phyloP scores from a whole-genome alignment of 2,113 vertebrate genomes.

The Pomatostomus ruficeps region DNA sequence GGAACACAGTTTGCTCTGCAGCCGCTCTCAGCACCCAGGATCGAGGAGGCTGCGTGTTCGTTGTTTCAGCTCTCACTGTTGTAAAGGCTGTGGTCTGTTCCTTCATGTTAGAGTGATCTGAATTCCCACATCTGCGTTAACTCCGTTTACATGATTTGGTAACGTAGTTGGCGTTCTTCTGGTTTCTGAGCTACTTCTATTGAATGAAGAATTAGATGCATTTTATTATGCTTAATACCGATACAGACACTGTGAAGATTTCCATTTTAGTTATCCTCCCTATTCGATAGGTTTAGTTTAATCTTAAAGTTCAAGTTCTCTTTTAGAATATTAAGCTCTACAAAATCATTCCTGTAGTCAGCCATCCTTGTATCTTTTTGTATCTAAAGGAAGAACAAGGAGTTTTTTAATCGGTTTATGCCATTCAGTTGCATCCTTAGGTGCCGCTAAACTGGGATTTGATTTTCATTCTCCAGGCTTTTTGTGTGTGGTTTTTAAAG shows the following conservation, averaged over 20 bases:
- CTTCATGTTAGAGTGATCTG: neutral
- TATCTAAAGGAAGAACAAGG: neutral
- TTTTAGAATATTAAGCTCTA: neutral
- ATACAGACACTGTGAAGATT: neutral
- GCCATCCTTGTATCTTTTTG: neutral
- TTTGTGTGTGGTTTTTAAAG: neutral
- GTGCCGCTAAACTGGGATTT: neutral
- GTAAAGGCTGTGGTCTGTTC: neutral
- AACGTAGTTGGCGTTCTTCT: neutral
- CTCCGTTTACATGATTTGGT: neutral
- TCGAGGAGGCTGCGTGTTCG: neutral
- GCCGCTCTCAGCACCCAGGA: neutral
- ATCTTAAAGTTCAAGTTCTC: conserved; percentile 1
- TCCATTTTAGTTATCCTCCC: neutral
- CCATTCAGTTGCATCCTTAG: neutral
- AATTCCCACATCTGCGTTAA: neutral
- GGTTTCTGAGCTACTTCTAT: neutral
- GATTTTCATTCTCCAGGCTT: neutral
- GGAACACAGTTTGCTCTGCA: neutral
- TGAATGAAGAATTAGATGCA: neutral
- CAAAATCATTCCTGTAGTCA: neutral
- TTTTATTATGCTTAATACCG: conserved; percentile 8
- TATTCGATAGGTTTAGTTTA: conserved; percentile 38
- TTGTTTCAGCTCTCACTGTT: neutral
- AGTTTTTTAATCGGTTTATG: conserved; percentile 39